Conservation (phyloP, 2,888 invertebrate species). For the Orthonevra nobilis region DNA sequence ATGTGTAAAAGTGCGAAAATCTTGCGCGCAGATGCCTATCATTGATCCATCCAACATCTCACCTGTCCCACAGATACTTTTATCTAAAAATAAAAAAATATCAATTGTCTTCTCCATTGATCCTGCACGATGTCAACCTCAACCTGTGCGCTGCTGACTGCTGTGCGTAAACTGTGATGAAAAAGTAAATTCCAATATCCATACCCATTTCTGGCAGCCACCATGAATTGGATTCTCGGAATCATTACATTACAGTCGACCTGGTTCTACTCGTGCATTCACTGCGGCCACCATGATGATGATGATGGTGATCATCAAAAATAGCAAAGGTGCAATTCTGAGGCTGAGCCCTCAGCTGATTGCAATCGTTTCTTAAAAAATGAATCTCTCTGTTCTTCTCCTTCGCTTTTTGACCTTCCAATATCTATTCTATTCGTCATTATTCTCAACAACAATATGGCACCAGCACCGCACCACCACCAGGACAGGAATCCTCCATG, state of each 20-base stretch:
- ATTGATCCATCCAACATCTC: constrained; percentile 49
- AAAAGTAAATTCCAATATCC: constrained; percentile 47
- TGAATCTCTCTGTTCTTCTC: not conserved
- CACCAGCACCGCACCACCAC: too few species aligned
- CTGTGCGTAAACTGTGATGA: constrained; percentile 23
- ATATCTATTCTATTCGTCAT: constrained; percentile 28
- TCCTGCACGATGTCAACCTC: constrained; percentile 50
- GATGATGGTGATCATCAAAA: constrained; percentile 41
- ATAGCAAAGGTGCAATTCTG: constrained; percentile 62
- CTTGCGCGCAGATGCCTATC: constrained; percentile 52
- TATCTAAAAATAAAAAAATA: constrained; percentile 44
- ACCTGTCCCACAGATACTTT: constrained; percentile 56
- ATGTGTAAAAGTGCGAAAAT: constrained; percentile 43
- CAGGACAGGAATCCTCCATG: constrained; percentile 14
- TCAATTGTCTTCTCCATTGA: constrained; percentile 11
- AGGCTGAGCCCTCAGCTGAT: constrained; percentile 55
- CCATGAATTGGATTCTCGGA: constrained; percentile 59
- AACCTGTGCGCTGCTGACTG: too few species aligned
- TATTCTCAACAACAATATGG: constrained; percentile 20
- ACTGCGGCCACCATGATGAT: constrained; percentile 28
- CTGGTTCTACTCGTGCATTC: constrained; percentile 32
- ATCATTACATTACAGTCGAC: constrained; percentile 57
- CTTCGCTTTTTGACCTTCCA: constrained; percentile 19
- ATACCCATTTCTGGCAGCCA: constrained; percentile 40
- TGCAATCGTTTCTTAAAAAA: constrained; percentile 43